Evolutionary conservation across 2,113 vertebrate species (phyloP).

Genomic region (Atlantisia rogersi): DNA sequence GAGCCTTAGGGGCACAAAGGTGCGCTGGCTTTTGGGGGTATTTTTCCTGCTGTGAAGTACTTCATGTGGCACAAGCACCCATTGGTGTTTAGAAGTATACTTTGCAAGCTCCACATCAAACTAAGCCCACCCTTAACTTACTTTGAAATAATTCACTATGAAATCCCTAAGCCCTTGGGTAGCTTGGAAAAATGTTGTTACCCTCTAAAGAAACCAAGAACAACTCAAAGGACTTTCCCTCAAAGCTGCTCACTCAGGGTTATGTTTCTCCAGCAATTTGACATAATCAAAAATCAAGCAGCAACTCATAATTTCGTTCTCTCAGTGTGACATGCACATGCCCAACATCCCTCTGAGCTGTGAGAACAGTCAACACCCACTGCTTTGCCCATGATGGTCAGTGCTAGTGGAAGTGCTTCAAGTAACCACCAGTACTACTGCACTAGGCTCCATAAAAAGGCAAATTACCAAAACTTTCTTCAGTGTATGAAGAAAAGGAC

Average conservation of each 20-base stretch:
- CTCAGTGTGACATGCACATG: accelerated
- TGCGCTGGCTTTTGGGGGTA: not conserved
- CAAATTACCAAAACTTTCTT: not conserved
- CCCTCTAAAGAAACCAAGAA: not conserved
- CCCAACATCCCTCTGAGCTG: not conserved
- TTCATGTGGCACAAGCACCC: not conserved
- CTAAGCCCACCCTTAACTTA: accelerated
- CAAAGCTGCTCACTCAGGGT: not conserved
- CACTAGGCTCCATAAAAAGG: not conserved
- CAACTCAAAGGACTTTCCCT: not conserved
- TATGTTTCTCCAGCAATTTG: not conserved
- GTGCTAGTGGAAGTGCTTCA: not conserved
- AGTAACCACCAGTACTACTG: not conserved
- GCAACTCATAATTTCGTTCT: not conserved
- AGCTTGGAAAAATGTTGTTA: not conserved
- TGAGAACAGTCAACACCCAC: not conserved
- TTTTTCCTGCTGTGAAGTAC: not conserved
- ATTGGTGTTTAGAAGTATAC: not conserved
- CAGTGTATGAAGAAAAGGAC: not conserved
- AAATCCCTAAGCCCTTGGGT: not conserved
- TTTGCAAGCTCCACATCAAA: not conserved
- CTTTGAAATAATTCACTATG: not conserved
- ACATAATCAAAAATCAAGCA: not conserved
- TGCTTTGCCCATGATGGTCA: not conserved
- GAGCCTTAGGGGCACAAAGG: not conserved